phyloP scores from a whole-genome alignment of 1,140 invertebrate species.

The Euwallacea fornicatus region DNA sequence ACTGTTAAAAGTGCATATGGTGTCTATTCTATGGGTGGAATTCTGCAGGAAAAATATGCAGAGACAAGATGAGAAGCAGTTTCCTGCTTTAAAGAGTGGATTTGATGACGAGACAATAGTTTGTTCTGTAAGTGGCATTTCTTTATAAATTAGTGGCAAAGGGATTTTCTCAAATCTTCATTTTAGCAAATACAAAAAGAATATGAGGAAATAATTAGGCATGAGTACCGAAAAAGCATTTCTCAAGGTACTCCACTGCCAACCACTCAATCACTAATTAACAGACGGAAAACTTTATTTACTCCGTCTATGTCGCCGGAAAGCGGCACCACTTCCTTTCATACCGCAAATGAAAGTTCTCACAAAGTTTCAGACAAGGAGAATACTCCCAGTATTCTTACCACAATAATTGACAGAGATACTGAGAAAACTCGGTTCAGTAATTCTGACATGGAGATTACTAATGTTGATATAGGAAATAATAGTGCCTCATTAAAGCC shows the following conservation, averaged over 20 bases:
- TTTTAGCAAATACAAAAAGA: constrained; percentile 48
- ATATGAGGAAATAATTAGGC: constrained; percentile 45
- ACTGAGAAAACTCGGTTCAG: too few species aligned
- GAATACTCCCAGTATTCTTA: neutral
- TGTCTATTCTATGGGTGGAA: constrained; percentile 53
- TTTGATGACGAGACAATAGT: constrained; percentile 40
- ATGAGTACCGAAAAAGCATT: constrained; percentile 41
- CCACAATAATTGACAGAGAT: too few species aligned
- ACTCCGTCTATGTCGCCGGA: constrained; percentile 14
- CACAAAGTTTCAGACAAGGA: neutral
- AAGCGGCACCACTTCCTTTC: neutral
- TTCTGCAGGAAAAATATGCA: constrained; percentile 42
- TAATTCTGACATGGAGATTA: too few species aligned
- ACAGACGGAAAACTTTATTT: constrained; percentile 38
- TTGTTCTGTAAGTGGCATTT: constrained; percentile 41
- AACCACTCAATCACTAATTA: constrained; percentile 28
- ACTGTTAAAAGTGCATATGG: constrained; percentile 51
- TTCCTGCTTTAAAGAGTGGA: constrained; percentile 44
- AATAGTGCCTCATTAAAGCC: too few species aligned
- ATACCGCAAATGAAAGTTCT: neutral
- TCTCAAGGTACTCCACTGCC: constrained; percentile 37
- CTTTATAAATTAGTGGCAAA: neutral
- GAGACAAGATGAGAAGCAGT: constrained; percentile 46
- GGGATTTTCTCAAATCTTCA: constrained; percentile 7
- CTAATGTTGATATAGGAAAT: too few species aligned